Evolutionary conservation across 2,888 invertebrate genomes (phyloP), one percentile per base, ranked within the genome.

Genomic region (Idaea aversata): DNA sequence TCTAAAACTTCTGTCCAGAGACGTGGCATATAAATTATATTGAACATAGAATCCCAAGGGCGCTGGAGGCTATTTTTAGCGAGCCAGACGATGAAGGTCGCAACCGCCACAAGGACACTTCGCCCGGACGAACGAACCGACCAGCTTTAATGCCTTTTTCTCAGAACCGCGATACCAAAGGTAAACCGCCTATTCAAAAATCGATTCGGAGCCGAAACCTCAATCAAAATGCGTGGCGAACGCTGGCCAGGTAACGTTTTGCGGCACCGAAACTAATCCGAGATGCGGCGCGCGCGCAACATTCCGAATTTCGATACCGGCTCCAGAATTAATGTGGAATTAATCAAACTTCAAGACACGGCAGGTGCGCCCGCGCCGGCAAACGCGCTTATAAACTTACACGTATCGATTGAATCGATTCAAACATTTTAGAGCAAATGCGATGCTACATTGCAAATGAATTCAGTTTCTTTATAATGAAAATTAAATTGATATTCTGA

Each of bases 1-100:
- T 65, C 59, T 16, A 62, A 61, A 59, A 34, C 35, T 47, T 47
- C 47, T 47, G 47, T 47, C 47, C 47, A 5, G 6, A 47, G 47
- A 47, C 77, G 79, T 78, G 79, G 77, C 72, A 83, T 78, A 88
- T 90, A 89, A 89, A 90, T 91, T 90, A 89, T 86, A 90, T 90
- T 89, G 86, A 85, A 84, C 80, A 87, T 82, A 76, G 64, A 83
- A 78, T 83, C 84, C 86, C 90, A 91, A 91, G 91, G 90, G 88
- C 89, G 86, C 78, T 71, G 68, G 13, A 10, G 69, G 84, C 85
- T 92, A 92, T 90, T 88, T 88, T 86, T 91, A 92, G 90, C 83
- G 66, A 79, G 79, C 78, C 78, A 59, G 83, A 81, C 81, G 66
- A 59, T 81, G 84, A 84, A 85, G 80, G 81, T 77, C 80, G 75